A percentile compares a stretch with the other conserved stretches of the same genome.
Evolutionary conservation across 1,140 invertebrate species (phyloP).

Genomic region (Hylyphantes graminicola): DNA sequence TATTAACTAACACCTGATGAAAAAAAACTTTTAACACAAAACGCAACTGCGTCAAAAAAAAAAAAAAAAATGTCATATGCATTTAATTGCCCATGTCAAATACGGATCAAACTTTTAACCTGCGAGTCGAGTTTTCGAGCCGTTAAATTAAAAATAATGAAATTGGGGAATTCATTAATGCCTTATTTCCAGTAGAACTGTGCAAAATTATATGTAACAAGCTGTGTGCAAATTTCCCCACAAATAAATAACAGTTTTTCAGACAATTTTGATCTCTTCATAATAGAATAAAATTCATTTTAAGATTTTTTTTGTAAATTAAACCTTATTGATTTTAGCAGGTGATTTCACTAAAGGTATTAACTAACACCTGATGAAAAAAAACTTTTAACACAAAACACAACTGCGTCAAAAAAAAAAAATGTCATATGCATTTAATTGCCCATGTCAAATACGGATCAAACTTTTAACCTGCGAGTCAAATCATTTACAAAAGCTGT

Average conservation of each 20-base stretch:
- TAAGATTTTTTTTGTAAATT: too few species aligned
- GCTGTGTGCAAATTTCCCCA: too few species aligned
- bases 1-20: not conserved
- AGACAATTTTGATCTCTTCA: too few species aligned
- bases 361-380: not conserved
- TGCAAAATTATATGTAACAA: too few species aligned
- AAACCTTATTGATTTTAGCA: not conserved
- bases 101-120: constrained; percentile 6
- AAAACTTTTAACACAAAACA: not conserved
- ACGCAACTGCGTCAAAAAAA: too few species aligned
- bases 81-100: constrained; percentile 13
- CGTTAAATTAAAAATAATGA: too few species aligned
- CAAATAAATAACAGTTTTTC: too few species aligned
- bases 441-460: constrained; percentile 14
- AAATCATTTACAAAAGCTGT: not conserved
- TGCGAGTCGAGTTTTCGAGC: too few species aligned
- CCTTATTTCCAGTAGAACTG: too few species aligned
- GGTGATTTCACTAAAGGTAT: not conserved
- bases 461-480: not conserved
- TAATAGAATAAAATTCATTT: too few species aligned
- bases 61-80: not conserved
- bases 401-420: constrained; percentile 4
- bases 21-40: too few species aligned
- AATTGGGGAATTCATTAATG: too few species aligned
- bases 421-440: constrained; percentile 6